These are phyloP conservation scores for Phasianus colchicus DNA, from an alignment of 2,113 vertebrate genomes.

Conservation along the genomic window DNA sequence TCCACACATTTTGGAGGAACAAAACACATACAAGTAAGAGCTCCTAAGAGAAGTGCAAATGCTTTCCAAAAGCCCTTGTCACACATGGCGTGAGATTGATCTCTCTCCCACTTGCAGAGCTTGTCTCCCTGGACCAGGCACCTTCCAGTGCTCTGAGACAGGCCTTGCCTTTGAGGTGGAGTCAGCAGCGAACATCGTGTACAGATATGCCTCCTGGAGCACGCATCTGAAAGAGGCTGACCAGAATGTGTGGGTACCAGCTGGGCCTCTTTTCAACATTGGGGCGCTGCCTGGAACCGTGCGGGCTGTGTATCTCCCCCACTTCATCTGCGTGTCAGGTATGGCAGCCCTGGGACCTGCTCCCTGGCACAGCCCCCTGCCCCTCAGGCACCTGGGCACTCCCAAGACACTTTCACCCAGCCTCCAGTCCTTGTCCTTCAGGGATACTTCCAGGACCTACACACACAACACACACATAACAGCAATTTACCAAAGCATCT, in stretches of 20 bases:
- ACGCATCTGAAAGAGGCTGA: not conserved
- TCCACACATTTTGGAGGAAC: rapidly evolving
- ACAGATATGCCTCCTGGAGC: not conserved
- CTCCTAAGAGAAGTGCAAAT: rapidly evolving
- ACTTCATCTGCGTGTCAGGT: slow-evolving; percentile 43
- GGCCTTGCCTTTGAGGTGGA: slow-evolving; percentile 23
- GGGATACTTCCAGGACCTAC: not conserved
- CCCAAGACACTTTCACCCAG: not conserved
- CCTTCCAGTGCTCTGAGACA: not conserved
- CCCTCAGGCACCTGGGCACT: not conserved
- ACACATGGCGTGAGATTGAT: not conserved
- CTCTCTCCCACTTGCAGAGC: not conserved
- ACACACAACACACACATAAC: not conserved
- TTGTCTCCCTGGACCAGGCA: not conserved
- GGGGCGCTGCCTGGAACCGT: not conserved
- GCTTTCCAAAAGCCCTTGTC: not conserved
- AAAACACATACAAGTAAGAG: not conserved
- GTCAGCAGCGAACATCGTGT: not conserved
- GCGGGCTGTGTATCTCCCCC: not conserved
- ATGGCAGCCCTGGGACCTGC: not conserved
- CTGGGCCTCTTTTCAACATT: slow-evolving; percentile 35
- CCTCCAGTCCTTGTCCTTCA: not conserved
- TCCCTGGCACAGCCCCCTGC: no score
- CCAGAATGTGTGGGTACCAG: not conserved
- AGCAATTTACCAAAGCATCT: not conserved